phyloP scores from a whole-genome alignment of 92 coral and sea anemone genomes.

The Palythoa grandis region DNA sequence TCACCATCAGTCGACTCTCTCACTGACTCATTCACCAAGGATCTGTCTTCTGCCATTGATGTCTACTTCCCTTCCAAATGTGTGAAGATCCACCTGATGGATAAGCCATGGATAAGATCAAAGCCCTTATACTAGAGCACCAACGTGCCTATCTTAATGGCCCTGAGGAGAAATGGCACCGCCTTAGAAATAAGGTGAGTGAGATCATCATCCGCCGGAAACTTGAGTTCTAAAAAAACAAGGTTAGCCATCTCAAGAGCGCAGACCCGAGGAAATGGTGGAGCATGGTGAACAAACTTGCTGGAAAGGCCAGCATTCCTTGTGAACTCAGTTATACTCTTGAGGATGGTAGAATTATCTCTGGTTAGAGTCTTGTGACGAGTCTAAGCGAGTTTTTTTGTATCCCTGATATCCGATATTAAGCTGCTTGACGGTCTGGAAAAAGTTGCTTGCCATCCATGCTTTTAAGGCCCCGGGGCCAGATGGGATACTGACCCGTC shows the following conservation, averaged over 20 bases:
- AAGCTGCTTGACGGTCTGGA: too few relatives aligned
- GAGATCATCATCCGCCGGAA: constrained; percentile 4
- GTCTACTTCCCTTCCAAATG: constrained; percentile 10
- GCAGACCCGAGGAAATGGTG: constrained; percentile 23
- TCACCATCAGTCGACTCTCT: not conserved
- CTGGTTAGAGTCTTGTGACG: not conserved
- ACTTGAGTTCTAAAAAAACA: constrained; percentile 3
- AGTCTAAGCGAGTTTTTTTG: not conserved
- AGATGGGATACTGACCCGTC: not conserved
- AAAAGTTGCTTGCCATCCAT: not conserved
- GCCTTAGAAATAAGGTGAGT: constrained; percentile 10
- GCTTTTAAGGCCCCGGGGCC: constrained; percentile 27
- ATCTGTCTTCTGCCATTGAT: not conserved
- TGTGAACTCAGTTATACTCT: too few relatives aligned
- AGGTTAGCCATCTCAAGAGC: not conserved
- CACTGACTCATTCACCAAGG: not conserved
- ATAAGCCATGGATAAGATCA: constrained; percentile 30
- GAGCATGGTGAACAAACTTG: constrained; percentile 21
- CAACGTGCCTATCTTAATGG: constrained; percentile 2
- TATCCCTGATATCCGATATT: too few relatives aligned
- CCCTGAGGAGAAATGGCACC: constrained; percentile 13
- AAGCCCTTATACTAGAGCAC: constrained; percentile 4
- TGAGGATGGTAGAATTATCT: too few relatives aligned
- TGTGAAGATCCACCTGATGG: not conserved
- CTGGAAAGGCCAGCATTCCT: not conserved